Evolutionary conservation across 2,113 vertebrate genomes (phyloP).

Genomic region (Varanus salvator): DNA sequence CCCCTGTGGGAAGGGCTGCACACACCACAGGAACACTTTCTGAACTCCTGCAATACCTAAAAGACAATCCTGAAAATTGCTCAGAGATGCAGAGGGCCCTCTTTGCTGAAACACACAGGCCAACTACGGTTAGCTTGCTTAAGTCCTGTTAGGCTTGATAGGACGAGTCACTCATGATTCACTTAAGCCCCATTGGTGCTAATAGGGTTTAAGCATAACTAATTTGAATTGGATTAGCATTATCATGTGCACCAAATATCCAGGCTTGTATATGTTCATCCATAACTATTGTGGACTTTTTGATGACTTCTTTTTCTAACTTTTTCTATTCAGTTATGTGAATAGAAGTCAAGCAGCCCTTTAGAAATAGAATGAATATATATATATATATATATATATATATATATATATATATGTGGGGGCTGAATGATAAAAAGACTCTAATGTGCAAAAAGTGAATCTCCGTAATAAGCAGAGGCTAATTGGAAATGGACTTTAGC

Average conservation of each 20-base stretch:
- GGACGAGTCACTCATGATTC: not conserved
- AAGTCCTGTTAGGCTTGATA: not conserved
- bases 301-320: slow-evolving; percentile 10
- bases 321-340: slow-evolving; percentile 30
- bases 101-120: not conserved
- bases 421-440: slow-evolving; percentile 33
- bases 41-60: too few relatives aligned
- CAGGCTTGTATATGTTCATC: not conserved
- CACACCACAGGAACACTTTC: not conserved
- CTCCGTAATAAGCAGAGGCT: slow-evolving; percentile 56
- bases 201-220: not conserved
- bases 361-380: slow-evolving; percentile 39
- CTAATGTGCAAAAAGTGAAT: slow-evolving; percentile 51
- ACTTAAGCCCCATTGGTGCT: not conserved
- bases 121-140: not conserved
- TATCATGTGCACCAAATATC: not conserved
- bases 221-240: not conserved
- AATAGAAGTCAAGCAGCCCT: slow-evolving; percentile 41
- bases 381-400: too few relatives aligned
- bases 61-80: not conserved
- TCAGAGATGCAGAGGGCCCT: not conserved
- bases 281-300: slow-evolving; percentile 10
- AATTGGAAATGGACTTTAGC: slow-evolving; percentile 74
- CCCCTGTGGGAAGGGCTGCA: too few relatives aligned
- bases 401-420: slow-evolving; percentile 21